These are phyloP conservation scores for Dolichomitus sp. DNA, from an alignment of 2,888 invertebrate genomes.

Conservation along the genomic window DNA sequence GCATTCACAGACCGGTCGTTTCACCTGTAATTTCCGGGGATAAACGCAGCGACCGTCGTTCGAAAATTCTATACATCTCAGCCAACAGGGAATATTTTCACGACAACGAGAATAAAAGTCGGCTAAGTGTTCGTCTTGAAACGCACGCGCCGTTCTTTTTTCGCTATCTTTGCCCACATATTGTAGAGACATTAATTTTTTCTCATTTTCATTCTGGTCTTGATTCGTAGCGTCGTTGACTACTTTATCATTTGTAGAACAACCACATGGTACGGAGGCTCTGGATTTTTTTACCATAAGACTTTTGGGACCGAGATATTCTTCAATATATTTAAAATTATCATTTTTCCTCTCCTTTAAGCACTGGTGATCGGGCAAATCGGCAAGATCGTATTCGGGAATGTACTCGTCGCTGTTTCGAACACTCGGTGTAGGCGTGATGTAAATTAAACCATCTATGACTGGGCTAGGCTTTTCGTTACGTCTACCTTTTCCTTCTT, in stretches of 20 bases:
- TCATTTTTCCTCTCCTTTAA: slow-evolving; percentile 57
- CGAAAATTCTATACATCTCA: slow-evolving; percentile 71
- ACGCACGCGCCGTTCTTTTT: slow-evolving; percentile 68
- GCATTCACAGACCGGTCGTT: slow-evolving; percentile 81
- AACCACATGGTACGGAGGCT: slow-evolving; percentile 64
- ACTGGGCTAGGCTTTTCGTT: slow-evolving; percentile 64
- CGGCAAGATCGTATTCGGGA: slow-evolving; percentile 79
- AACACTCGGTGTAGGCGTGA: slow-evolving; percentile 78
- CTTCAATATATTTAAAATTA: slow-evolving; percentile 65
- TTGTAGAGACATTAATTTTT: slow-evolving; percentile 43
- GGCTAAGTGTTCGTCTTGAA: slow-evolving; percentile 73
- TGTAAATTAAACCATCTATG: slow-evolving; percentile 76
- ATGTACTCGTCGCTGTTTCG: slow-evolving; percentile 80
- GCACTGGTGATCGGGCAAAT: slow-evolving; percentile 75
- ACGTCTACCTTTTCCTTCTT: slow-evolving; percentile 41
- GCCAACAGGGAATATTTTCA: slow-evolving; percentile 74
- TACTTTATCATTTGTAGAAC: slow-evolving; percentile 57
- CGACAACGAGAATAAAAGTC: slow-evolving; percentile 74
- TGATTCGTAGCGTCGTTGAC: slow-evolving; percentile 20
- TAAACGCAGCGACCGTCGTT: slow-evolving; percentile 51
- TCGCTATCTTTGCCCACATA: slow-evolving; percentile 23
- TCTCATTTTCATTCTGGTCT: slow-evolving; percentile 1
- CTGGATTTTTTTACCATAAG: slow-evolving; percentile 49
- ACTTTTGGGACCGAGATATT: slow-evolving; percentile 64
- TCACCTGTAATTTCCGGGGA: slow-evolving; percentile 68